These are phyloP conservation scores for Hirtodrosophila confusa DNA, from an alignment of 2,888 invertebrate genomes.

Conservation along the genomic window DNA sequence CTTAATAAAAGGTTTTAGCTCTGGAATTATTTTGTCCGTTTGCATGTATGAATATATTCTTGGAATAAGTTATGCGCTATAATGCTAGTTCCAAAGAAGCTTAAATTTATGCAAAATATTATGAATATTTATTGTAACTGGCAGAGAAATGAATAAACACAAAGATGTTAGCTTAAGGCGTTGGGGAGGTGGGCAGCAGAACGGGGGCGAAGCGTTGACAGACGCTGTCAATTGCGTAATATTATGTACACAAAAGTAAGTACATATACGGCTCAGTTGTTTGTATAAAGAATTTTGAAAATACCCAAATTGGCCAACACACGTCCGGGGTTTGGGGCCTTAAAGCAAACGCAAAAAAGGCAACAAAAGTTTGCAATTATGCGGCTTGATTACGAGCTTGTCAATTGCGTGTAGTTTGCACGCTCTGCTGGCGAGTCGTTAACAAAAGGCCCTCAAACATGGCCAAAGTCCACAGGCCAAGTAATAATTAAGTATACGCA, in stretches of 20 bases:
- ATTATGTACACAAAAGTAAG: slow-evolving; percentile 41
- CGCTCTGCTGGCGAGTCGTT: slow-evolving; percentile 44
- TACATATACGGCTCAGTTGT: slow-evolving; percentile 17
- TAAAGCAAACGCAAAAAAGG: slow-evolving; percentile 14
- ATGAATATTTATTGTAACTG: slow-evolving; percentile 10
- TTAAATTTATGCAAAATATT: slow-evolving; percentile 13
- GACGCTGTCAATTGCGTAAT: slow-evolving; percentile 67
- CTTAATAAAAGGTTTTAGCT: background rate
- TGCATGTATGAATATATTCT: background rate
- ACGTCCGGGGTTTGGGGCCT: slow-evolving; percentile 23
- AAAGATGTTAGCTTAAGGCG: background rate
- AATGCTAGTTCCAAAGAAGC: background rate
- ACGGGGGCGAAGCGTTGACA: slow-evolving; percentile 6
- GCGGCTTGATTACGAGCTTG: slow-evolving; percentile 60
- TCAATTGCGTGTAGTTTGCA: slow-evolving; percentile 63
- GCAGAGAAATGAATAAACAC: background rate
- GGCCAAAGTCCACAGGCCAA: slow-evolving; percentile 28
- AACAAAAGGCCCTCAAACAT: slow-evolving; percentile 31
- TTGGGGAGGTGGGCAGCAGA: too few species aligned
- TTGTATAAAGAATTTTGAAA: slow-evolving; percentile 60
- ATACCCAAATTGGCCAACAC: slow-evolving; percentile 74
- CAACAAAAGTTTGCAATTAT: slow-evolving; percentile 64
- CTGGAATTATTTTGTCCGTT: background rate
- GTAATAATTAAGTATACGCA: slow-evolving; percentile 52
- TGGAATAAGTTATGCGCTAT: too few species aligned